Conservation (phyloP, 2,888 invertebrate genomes). For the Eumacrocentrus americanus region DNA sequence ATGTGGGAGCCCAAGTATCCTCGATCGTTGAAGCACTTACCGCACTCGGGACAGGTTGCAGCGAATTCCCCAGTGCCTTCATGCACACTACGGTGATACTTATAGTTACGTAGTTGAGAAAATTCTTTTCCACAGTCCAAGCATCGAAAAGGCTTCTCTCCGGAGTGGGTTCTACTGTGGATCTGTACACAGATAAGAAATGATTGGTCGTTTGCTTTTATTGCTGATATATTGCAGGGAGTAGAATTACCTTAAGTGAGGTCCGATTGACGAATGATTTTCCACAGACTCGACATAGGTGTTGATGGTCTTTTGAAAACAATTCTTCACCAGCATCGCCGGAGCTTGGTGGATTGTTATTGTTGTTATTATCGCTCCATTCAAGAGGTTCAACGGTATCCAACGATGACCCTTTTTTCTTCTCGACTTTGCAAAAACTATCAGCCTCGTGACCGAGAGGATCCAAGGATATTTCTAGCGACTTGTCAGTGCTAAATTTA, state of each 20-base stretch:
- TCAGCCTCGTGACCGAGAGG: neutral
- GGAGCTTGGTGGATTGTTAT: constrained; percentile 47
- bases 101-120: constrained; percentile 82
- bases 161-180: constrained; percentile 60
- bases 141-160: constrained; percentile 71
- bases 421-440: neutral
- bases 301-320: constrained; percentile 33
- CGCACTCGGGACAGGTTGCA: constrained; percentile 76
- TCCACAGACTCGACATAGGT: constrained; percentile 58
- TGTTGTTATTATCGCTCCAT: constrained; percentile 48
- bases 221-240: constrained; percentile 37
- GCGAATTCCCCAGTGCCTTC: constrained; percentile 84
- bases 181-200: constrained; percentile 47
- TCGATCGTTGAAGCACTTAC: constrained; percentile 82
- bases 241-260: constrained; percentile 34
- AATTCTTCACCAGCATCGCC: constrained; percentile 16
- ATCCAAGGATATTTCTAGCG: neutral
- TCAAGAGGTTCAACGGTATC: constrained; percentile 15
- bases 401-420: neutral
- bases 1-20: constrained; percentile 85
- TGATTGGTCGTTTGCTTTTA: neutral
- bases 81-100: constrained; percentile 81
- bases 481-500: neutral
- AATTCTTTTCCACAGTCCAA: constrained; percentile 81
- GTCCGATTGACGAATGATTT: constrained; percentile 58